phyloP scores from a whole-genome alignment of 2,113 vertebrate genomes.

The Gobio gobio region DNA sequence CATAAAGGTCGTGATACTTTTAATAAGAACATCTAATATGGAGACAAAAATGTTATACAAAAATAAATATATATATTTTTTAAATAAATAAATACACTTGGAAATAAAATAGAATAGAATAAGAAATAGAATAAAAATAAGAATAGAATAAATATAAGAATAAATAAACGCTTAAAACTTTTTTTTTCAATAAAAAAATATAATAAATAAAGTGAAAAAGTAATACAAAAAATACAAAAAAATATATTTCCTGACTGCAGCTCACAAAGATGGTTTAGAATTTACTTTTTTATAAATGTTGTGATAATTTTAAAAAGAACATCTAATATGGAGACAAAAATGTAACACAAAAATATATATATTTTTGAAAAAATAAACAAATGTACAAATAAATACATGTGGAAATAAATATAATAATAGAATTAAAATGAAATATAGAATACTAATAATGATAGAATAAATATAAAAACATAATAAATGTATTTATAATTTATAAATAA shows the following conservation, averaged over 20 bases:
- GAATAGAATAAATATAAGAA: no score
- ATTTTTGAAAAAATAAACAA: no score
- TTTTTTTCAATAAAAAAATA: no score
- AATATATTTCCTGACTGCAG: neutral
- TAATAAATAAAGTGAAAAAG: neutral
- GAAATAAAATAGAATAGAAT: no score
- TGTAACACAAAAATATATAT: neutral
- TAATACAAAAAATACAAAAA: neutral
- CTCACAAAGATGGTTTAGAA: neutral
- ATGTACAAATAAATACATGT: neutral
- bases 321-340: neutral
- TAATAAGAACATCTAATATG: neutral
- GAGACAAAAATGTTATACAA: neutral
- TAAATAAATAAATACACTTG: no score
- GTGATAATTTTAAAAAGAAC: neutral
- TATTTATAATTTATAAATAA: no score
- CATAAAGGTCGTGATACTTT: neutral
- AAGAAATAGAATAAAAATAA: no score
- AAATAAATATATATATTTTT: neutral
- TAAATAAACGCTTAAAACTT: no score
- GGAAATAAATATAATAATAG: neutral
- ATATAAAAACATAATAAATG: no score
- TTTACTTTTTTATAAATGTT: neutral
- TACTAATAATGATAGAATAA: no score
- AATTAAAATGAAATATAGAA: neutral